phyloP scores from a whole-genome alignment of 1,140 invertebrate species.

The Heliconius congener region DNA sequence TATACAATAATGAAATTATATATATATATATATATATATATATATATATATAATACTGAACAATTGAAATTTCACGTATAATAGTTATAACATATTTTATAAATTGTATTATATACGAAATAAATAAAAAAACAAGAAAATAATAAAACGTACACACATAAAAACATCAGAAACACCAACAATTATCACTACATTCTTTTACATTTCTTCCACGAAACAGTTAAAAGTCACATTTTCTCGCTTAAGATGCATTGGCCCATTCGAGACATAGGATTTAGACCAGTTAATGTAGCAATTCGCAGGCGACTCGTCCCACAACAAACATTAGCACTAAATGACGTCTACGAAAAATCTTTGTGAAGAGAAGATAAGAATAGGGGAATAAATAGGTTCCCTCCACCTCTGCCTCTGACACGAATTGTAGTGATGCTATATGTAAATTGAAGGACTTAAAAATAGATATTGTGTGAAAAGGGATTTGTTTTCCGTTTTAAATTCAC shows the following conservation, averaged over 20 bases:
- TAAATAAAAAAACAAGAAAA: neutral
- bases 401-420: constrained; percentile 25
- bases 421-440: constrained; percentile 20
- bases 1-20: too few relatives aligned
- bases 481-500: constrained; percentile 1
- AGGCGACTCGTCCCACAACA: constrained; percentile 68
- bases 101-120: neutral
- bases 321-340: constrained; percentile 79
- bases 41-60: too few relatives aligned
- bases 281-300: constrained; percentile 75
- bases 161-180: neutral
- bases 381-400: constrained; percentile 57
- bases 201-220: constrained; percentile 60
- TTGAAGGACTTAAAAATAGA: constrained; percentile 11
- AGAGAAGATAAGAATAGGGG: constrained; percentile 65
- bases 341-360: constrained; percentile 71
- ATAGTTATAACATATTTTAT: too few relatives aligned
- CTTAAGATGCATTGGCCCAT: constrained; percentile 78
- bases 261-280: constrained; percentile 71
- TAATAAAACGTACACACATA: neutral
- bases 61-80: too few relatives aligned
- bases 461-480: neutral
- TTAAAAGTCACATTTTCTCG: constrained; percentile 66
- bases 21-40: too few relatives aligned
- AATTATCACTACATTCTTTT: constrained; percentile 29